Percentiles rank a stretch among this genome's conserved stretches.
Conservation (phyloP, 2,113 vertebrate species). For the Spilogale gracilis region DNA sequence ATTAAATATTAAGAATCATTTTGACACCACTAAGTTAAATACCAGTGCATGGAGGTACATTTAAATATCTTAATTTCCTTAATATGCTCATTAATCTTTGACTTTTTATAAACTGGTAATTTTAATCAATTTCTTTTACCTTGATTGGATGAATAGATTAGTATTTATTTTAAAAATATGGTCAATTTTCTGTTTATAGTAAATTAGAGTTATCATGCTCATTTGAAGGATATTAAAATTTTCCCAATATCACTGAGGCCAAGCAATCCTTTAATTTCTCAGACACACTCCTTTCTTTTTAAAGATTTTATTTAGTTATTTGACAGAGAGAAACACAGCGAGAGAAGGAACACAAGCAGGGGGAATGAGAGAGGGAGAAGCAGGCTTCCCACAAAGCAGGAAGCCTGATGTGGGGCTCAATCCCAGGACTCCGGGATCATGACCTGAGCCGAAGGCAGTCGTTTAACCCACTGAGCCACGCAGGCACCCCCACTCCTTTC, state of each 20-base stretch:
- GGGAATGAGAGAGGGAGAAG: too few relatives aligned
- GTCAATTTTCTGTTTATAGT: neutral
- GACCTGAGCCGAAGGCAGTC: too few relatives aligned
- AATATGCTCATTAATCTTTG: neutral
- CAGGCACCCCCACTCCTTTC: neutral
- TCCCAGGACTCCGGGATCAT: too few relatives aligned
- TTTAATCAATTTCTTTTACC: constrained; percentile 19
- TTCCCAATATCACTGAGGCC: neutral
- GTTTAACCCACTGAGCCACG: too few relatives aligned
- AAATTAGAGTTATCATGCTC: neutral
- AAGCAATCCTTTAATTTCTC: neutral
- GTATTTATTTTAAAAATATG: neutral
- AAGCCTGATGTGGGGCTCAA: too few relatives aligned
- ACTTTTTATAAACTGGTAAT: neutral
- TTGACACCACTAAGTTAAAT: constrained; percentile 17
- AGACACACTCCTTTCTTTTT: neutral
- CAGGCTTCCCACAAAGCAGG: too few relatives aligned
- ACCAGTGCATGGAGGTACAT: neutral
- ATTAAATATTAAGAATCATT: neutral
- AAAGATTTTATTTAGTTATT: too few relatives aligned
- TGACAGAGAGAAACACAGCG: too few relatives aligned
- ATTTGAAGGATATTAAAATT: neutral
- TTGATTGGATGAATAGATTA: neutral
- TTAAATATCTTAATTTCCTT: constrained; percentile 35
- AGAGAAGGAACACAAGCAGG: too few relatives aligned